phyloP scores from a whole-genome alignment of 2,797 vertebrate genomes.

The Lepus oiostolus region DNA sequence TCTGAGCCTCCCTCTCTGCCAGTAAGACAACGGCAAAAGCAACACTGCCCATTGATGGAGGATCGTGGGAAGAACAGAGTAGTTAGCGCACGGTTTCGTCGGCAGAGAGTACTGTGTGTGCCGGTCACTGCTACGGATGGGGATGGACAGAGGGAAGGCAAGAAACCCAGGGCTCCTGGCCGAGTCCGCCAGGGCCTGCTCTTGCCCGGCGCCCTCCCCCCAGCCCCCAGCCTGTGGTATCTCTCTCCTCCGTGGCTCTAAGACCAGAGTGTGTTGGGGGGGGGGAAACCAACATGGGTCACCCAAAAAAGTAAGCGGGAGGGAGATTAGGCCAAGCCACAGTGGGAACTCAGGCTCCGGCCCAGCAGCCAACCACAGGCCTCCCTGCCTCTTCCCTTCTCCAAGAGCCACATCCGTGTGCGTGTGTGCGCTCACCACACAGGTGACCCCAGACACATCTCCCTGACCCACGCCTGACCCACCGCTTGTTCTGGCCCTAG shows the following conservation, averaged over 20 bases:
- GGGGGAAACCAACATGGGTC: slow-evolving; percentile 73
- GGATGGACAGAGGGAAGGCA: not conserved
- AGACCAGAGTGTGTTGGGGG: not conserved
- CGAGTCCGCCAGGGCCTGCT: not conserved
- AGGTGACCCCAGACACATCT: slow-evolving; percentile 69
- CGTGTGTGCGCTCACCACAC: slow-evolving; percentile 75
- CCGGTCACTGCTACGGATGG: too few species aligned
- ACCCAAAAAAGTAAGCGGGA: slow-evolving; percentile 72
- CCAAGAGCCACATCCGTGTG: slow-evolving; percentile 82
- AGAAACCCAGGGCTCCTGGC: not conserved
- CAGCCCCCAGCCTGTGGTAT: not conserved
- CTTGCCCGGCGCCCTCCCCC: not conserved
- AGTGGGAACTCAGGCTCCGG: slow-evolving; percentile 77
- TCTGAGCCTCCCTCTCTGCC: not conserved
- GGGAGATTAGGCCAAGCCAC: slow-evolving; percentile 81
- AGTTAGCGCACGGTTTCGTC: not conserved
- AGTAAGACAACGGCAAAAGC: not conserved
- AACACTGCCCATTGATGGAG: not conserved
- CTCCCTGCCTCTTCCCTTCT: slow-evolving; percentile 81
- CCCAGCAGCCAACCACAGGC: slow-evolving; percentile 75
- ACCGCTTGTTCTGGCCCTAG: not conserved
- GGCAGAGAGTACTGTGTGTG: rapidly evolving
- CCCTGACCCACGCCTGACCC: slow-evolving; percentile 58
- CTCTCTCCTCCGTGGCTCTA: slow-evolving; percentile 11
- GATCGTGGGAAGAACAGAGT: rapidly evolving